Conservation (phyloP, 2,113 vertebrate species). For the Heliornis fulica region DNA sequence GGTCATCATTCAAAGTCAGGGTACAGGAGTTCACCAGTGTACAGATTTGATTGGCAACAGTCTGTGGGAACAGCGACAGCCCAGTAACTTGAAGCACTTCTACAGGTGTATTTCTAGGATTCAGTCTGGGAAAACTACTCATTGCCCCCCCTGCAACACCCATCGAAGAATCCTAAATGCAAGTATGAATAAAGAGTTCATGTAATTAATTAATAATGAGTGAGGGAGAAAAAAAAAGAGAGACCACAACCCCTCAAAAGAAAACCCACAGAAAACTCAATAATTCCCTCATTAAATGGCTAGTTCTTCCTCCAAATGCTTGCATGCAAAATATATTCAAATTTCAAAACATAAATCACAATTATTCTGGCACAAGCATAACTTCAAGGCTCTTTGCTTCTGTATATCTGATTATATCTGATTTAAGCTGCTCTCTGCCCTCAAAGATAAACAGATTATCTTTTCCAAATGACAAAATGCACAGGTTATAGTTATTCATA, state of each 20-base stretch:
- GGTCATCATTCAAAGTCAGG: not conserved
- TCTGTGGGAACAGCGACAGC: not conserved
- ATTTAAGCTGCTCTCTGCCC: not conserved
- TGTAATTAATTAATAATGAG: not conserved
- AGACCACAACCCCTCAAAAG: not conserved
- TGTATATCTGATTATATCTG: not conserved
- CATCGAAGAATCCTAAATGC: not conserved
- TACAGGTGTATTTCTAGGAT: not conserved
- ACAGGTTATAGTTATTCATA: not conserved
- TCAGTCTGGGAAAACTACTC: not conserved
- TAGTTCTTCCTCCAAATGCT: not conserved
- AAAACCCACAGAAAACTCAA: not conserved
- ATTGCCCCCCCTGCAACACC: not conserved
- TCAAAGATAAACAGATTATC: not conserved
- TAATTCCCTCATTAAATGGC: not conserved
- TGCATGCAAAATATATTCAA: not conserved
- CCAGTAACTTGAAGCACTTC: not conserved
- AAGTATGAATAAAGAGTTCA: not conserved
- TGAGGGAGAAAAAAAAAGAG: rapidly evolving
- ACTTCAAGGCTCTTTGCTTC: not conserved
- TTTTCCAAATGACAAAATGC: not conserved
- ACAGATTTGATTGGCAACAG: not conserved
- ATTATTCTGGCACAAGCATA: not conserved
- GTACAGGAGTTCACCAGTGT: not conserved
- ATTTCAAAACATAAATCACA: not conserved